Evolutionary conservation across 2,797 vertebrate species (phyloP), one percentile per base, ranked within the genome.

Genomic region (Ceyx erithaca): DNA sequence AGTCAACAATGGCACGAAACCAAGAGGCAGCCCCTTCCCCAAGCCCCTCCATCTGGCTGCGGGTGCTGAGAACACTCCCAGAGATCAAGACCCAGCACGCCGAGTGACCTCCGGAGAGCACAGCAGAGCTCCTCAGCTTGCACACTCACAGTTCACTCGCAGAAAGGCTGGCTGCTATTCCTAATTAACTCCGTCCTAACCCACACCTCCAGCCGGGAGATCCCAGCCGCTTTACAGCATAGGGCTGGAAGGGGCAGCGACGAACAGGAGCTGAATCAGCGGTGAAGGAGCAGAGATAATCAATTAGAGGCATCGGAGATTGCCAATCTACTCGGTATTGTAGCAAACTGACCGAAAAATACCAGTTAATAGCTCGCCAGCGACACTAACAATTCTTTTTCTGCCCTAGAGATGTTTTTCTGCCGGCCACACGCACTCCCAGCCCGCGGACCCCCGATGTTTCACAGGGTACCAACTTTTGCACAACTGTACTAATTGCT

Each of bases 1-100:
- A 93, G 92, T 92, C 97, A 97, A 98, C 97, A 98, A 98, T 97
- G 93, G 94, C 87, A 94, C 31, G 10, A 67, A 95, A 95, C 91
- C 93, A 95, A 85, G 81, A 84, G 91, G 46, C 95, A 94, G 86
- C 81, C 94, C 85, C 92, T 87, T 86, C 92, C 94, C 96, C 96
- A 90, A 88, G 82, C 79, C 87, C 95, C 80, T 92, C 96, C 96
- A 90, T 95, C 95, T 87, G 94, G 96, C 77, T 61, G 62, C 7
- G 23, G 8, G 75, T 57, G 76, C 72, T 33, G 81, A n/a, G 3
- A 14, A 62, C 28, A 4, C 25, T 22, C 67, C 31, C 23, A 1
- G 7, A 58, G 73, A 73, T 8, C 61, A 10, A 84, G 64, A 51
- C 9, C 40, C 77, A 30, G 21, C 59, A 18, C 1, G 3, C 41